phyloP scores from a whole-genome alignment of 2,113 vertebrate species.

The Micronycteris hirsuta region DNA sequence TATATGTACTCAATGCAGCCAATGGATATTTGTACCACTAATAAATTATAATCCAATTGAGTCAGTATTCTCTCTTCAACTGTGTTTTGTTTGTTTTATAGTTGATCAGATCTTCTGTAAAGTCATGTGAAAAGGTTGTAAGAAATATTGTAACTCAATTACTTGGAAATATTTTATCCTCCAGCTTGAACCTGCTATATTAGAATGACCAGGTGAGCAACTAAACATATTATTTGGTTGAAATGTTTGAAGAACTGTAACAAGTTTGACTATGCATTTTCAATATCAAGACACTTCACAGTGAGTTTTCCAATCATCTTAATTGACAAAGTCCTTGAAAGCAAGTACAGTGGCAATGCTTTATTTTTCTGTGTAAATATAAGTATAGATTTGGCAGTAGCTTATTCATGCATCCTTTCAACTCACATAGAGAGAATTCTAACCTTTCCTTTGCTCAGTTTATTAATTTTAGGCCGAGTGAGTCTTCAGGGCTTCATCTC shows the following conservation, averaged over 20 bases:
- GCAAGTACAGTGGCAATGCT: not conserved
- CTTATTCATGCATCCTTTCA: not conserved
- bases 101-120: not conserved
- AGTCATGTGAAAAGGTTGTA: not conserved
- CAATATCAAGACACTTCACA: not conserved
- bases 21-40: not conserved
- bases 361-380: not conserved
- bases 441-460: not conserved
- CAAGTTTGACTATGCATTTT: not conserved
- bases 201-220: not conserved
- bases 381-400: not conserved
- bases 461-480: conserved; percentile 45
- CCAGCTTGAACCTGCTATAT: not conserved
- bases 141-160: not conserved
- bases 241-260: not conserved
- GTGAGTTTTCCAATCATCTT: not conserved
- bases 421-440: not conserved
- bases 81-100: not conserved
- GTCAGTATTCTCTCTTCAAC: not conserved
- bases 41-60: not conserved
- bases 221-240: not conserved
- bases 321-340: conserved; percentile 18
- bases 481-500: conserved; percentile 29
- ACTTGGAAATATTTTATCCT: not conserved
- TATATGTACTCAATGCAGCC: not conserved